Conservation (phyloP, 92 coral and sea anemone species). For the Epizoanthus fatuus region DNA sequence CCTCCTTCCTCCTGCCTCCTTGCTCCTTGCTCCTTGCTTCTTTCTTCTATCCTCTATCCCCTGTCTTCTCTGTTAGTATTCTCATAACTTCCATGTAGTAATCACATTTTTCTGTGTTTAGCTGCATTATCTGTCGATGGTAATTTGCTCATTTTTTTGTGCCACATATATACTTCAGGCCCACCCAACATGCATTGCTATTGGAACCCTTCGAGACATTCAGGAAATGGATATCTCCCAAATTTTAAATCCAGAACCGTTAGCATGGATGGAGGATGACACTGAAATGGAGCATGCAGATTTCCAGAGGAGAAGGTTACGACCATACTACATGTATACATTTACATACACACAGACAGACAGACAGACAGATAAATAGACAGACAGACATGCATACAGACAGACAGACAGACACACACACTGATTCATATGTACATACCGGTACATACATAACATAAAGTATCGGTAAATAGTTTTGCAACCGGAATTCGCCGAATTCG, state of each 20-base stretch:
- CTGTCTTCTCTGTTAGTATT: too few relatives aligned
- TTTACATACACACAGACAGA: background rate
- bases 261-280: constrained; percentile 89
- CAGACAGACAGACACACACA: background rate
- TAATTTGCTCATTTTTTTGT: too few relatives aligned
- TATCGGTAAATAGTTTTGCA: too few relatives aligned
- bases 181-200: constrained; percentile 88
- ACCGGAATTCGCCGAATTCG: too few relatives aligned
- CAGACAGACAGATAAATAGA: background rate
- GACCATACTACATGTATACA: background rate
- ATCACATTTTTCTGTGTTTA: too few relatives aligned
- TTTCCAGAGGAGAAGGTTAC: constrained; percentile 68
- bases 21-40: too few relatives aligned
- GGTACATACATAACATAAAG: background rate
- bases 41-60: too few relatives aligned
- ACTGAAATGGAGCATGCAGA: constrained; percentile 76
- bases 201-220: constrained; percentile 92
- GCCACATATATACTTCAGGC: constrained; percentile 59
- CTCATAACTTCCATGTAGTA: too few relatives aligned
- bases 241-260: constrained; percentile 81
- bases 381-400: background rate
- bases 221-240: constrained; percentile 96
- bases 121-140: too few relatives aligned
- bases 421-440: background rate
- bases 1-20: too few relatives aligned